Base-by-base conservation (phyloP, 2,113 vertebrate species). In the Antennarius striatus region DNA sequence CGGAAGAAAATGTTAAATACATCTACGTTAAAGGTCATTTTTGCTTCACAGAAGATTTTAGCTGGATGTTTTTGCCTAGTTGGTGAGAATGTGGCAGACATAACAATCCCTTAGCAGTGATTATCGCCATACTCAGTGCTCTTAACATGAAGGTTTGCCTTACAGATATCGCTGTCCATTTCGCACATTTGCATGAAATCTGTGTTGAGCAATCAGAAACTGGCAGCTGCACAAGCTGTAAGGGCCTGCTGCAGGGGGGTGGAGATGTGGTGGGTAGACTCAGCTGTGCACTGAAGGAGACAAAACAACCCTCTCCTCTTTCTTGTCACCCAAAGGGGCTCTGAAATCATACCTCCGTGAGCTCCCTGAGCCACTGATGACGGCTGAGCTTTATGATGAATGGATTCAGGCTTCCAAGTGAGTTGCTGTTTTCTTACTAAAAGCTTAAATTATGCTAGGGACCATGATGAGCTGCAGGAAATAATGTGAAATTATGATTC, bases 381-480 rank as follows among this genome's bases (percentile, higher is more conserved):
- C 97, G 0, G 96, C 95, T 32, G 95, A 98, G 84, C 94, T 98
- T 74, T 99, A 99, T 32, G 98, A 99, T 22, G 97, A 99, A 86
- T 99, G 98, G 98, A 99, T 99, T 86, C 96, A 98, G 86, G 98
- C 96, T 56, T 99, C 98, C 74, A 99, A 99, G 98, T 99, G 90
- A 96, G 96, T 75, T 14, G 6, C 32, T 49, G 12, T 43, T 60
- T 59, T 71, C 57, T 56, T 59, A 36, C 59, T 72, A 48, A 65
- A 59, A 49, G 13, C 64, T 60, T 68, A 42, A 71, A 63, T 71
- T n/a, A 55, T 64, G 43, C 61, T 64, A 39, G 9, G 47, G 50
- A 58, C 49, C 47, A 46, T 17, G 30, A 49, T 63, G 51, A 57
- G 63, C 47, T 70, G 49, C 6, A 40, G 4, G 69, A 67, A 63